Evolutionary conservation across 2,113 vertebrate genomes (phyloP).

Genomic region (Psophia crepitans): DNA sequence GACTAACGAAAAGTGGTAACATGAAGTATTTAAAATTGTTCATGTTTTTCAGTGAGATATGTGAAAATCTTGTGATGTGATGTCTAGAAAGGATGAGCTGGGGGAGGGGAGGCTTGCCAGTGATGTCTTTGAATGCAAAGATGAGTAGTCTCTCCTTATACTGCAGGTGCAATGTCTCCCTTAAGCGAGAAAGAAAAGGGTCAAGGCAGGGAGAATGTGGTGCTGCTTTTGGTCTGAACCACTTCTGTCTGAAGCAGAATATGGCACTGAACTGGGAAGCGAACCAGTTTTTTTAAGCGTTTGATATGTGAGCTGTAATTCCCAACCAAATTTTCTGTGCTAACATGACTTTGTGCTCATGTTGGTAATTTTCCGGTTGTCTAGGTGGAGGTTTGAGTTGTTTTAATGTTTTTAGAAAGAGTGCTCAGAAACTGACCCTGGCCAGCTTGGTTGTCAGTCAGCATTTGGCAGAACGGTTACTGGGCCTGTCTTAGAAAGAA

Average conservation of each 20-base stretch:
- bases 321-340: not conserved
- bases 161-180: not conserved
- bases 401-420: not conserved
- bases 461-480: not conserved
- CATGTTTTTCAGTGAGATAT: not conserved
- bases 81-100: not conserved
- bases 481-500: not conserved
- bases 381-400: not conserved
- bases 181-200: not conserved
- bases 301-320: not conserved
- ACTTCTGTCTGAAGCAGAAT: not conserved
- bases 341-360: not conserved
- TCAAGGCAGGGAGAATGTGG: not conserved
- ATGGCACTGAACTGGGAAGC: not conserved
- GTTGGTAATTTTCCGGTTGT: not conserved
- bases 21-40: not conserved
- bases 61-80: not conserved
- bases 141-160: not conserved
- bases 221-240: not conserved
- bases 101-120: not conserved
- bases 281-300: not conserved
- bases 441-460: not conserved
- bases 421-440: not conserved
- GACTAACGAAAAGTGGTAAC: not conserved
- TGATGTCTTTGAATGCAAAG: not conserved